Evolutionary conservation across 2,888 invertebrate species (phyloP).

Genomic region (Dascillus cervinus): DNA sequence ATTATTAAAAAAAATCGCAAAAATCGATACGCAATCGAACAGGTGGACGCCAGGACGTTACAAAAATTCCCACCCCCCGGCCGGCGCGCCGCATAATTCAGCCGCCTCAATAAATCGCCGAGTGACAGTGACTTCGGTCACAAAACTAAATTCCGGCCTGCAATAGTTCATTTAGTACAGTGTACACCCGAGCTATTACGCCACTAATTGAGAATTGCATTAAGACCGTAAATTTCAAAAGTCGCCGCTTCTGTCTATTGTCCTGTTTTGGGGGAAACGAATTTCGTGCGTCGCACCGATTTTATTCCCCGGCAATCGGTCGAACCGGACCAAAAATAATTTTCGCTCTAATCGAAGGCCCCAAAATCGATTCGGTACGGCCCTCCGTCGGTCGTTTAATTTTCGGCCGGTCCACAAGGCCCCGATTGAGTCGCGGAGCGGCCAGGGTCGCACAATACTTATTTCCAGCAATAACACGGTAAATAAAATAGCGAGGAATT

Average conservation of each 20-base stretch:
- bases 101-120: slow-evolving; percentile 26
- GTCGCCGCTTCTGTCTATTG: slow-evolving; percentile 39
- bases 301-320: too few species aligned
- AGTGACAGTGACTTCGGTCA: slow-evolving; percentile 32
- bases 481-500: slow-evolving; percentile 29
- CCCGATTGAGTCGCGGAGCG: too few species aligned
- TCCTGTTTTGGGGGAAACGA: slow-evolving; percentile 23
- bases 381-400: too few species aligned
- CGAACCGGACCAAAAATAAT: too few species aligned
- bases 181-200: slow-evolving; percentile 52
- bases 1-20: too few species aligned
- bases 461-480: slow-evolving; percentile 25
- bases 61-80: slow-evolving; percentile 9
- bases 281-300: slow-evolving; percentile 15
- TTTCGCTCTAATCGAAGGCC: too few species aligned
- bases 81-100: slow-evolving; percentile 27
- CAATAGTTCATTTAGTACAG: slow-evolving; percentile 40
- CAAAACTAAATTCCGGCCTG: slow-evolving; percentile 40
- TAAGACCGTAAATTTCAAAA: slow-evolving; percentile 55
- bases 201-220: slow-evolving; percentile 62
- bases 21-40: too few species aligned
- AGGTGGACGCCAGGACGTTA: neutral
- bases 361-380: too few species aligned
- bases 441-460: slow-evolving; percentile 17
- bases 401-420: too few species aligned